Evolutionary conservation across 2,888 invertebrate genomes (phyloP).

Genomic region (Mesorhabditis spiculigera): DNA sequence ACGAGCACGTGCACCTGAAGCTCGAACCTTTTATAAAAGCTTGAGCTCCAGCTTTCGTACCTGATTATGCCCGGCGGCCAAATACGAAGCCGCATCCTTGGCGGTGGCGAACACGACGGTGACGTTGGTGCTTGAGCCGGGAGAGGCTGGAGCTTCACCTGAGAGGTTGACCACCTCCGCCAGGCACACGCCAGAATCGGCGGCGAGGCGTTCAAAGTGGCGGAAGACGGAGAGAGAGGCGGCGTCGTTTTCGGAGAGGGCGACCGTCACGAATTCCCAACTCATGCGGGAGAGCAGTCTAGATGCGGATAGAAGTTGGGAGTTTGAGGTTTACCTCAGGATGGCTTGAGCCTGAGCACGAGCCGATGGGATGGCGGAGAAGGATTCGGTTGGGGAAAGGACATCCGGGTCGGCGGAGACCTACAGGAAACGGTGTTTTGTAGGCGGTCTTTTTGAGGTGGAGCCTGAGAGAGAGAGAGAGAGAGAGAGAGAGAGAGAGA

Average conservation of each 20-base stretch:
- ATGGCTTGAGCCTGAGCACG: slow-evolving; percentile 44
- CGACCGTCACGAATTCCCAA: slow-evolving; percentile 52
- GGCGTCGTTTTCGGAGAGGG: slow-evolving; percentile 40
- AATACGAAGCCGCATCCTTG: slow-evolving; percentile 30
- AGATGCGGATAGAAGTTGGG: neutral
- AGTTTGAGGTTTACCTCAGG: slow-evolving; percentile 15
- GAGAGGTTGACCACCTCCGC: slow-evolving; percentile 41
- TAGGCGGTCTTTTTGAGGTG: too few species aligned
- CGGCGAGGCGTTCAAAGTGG: slow-evolving; percentile 43
- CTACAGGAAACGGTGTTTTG: neutral
- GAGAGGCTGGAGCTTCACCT: slow-evolving; percentile 12
- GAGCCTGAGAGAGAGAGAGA: too few species aligned
- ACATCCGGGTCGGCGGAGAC: slow-evolving; percentile 7
- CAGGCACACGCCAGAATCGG: slow-evolving; percentile 46
- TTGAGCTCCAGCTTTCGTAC: slow-evolving; percentile 1
- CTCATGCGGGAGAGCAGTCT: slow-evolving; percentile 41
- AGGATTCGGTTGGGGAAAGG: slow-evolving; percentile 16
- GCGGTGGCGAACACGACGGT: slow-evolving; percentile 47
- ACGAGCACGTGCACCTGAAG: slow-evolving; percentile 43
- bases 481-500: too few species aligned
- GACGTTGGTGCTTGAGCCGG: slow-evolving; percentile 44
- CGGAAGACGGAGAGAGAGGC: slow-evolving; percentile 43
- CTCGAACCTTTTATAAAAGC: neutral
- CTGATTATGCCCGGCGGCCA: slow-evolving; percentile 10
- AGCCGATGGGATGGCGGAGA: slow-evolving; percentile 41